Base-by-base conservation (phyloP, 1,140 invertebrate genomes). In the Leptinotarsa lineolata region DNA sequence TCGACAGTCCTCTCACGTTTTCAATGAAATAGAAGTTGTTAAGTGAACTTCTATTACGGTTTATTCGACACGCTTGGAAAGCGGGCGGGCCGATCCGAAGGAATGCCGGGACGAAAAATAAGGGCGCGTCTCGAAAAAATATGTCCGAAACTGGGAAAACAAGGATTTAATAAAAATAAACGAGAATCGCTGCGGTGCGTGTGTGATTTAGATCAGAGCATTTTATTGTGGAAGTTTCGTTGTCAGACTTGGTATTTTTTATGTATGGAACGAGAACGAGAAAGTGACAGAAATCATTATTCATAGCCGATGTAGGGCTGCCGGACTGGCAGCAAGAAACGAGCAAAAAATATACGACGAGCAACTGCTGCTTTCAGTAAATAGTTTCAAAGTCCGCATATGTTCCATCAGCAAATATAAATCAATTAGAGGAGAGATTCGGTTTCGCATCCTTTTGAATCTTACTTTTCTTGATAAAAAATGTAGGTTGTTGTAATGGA, bases 11-110 rank as follows among this genome's bases (percentile, higher is more conserved):
- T 72, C 71, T 79, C 81, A 82, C 81, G 81, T 82, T 77, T 82
- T 81, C 81, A 82, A 82, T 82, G 81, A 82, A 81, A 82, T 81
- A 76, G 80, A 80, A 82, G 81, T 82, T 79, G 81, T 81, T 81
- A 81, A 82, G 81, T 82, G 79, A 81, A 81, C 76, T 82, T 79
- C 78, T 80, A 80, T 82, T 81, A 81, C 73, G 77, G 80, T 82
- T 79, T 80, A 82, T 82, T 82, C 80, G 81, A 80, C 80, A 80
- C 81, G 78, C 73, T 74, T 44, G 54, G 68, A n/a, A 15, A 15
- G 48, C 21, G 30, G 39, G 21, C 46, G 22, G 30, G 30, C n/a
- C 22, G 18, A 44, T 67, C 16, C 13, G 39, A 45, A 59, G 20
- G 58, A 59, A 59, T 59, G 58, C 20, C 58, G 16, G 58, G 58